These are phyloP conservation scores for Tetragonula clypearis DNA, from an alignment of 1,140 invertebrate genomes.

Conservation along the genomic window DNA sequence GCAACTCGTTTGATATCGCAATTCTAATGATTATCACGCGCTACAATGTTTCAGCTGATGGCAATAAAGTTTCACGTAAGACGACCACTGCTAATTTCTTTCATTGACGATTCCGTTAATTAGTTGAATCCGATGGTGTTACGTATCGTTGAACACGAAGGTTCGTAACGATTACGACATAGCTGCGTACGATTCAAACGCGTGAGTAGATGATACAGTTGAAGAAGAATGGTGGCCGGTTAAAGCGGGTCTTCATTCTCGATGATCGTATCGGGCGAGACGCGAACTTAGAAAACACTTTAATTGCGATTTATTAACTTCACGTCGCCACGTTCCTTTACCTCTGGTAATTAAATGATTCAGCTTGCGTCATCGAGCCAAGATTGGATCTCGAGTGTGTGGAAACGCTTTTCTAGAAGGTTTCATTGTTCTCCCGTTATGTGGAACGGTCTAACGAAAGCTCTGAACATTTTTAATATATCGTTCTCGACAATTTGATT, in stretches of 20 bases:
- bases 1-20: background rate
- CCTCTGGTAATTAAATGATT: slow-evolving; percentile 44
- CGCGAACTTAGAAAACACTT: slow-evolving; percentile 24
- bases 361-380: background rate
- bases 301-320: slow-evolving; percentile 46
- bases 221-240: slow-evolving; percentile 31
- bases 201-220: slow-evolving; percentile 17
- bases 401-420: background rate
- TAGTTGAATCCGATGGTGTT: background rate
- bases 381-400: slow-evolving; percentile 16
- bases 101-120: slow-evolving; percentile 13
- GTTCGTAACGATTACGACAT: slow-evolving; percentile 1
- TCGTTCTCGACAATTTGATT: background rate
- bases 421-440: background rate
- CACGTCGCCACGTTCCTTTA: background rate
- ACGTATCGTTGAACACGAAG: background rate
- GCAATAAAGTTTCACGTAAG: slow-evolving; percentile 3
- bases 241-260: slow-evolving; percentile 27
- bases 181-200: background rate
- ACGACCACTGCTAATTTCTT: background rate
- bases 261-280: slow-evolving; percentile 23
- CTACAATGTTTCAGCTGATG: background rate
- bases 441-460: background rate
- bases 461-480: background rate
- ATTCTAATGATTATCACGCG: background rate